Base-by-base conservation (phyloP, 2,888 invertebrate genomes). In the Coleophora deauratella region DNA sequence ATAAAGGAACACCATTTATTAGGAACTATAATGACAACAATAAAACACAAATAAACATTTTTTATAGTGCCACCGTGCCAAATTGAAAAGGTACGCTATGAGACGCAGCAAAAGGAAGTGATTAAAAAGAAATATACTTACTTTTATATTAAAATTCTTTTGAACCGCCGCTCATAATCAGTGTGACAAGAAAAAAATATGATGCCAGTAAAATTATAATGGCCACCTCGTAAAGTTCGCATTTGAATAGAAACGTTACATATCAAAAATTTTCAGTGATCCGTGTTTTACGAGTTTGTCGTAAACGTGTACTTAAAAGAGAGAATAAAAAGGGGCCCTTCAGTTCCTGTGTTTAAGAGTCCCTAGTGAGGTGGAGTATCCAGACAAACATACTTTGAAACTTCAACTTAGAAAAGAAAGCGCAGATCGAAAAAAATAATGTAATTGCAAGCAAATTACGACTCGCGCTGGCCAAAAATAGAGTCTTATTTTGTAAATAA, bases 251-350 rank as follows among this genome's bases (percentile, higher is more conserved):
- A 71, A 81, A 74, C 76, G 82, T 84, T 75, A 84, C 85, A 82
- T 84, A 84, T 85, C 85, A 84, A 85, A 85, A 84, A 84, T 81
- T 81, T 79, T 81, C 85, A 82, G 72, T 81, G 82, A 85, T 82
- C 84, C 84, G 81, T 82, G 72, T 75, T 85, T 85, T 85, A 85
- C 80, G 84, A 81, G 77, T 66, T 65, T 59, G 74, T 82, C 85
- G 80, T 85, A 85, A 84, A 84, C 72, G 75, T 74, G 75, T 82
- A 78, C 81, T 84, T 80, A 81, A 72, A 71, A 64, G 66, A 59
- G 67, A 71, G 76, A 73, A 74, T 75, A 72, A 73, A 76, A 66
- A 21, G 67, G 66, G 66, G 51, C 68, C 73, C 72, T 66, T 62
- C 60, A 63, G 66, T 62, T 55, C 46, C 37, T 68, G 61, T 70